These are phyloP conservation scores for Limenitis arthemis DNA, from an alignment of 2,888 invertebrate genomes.

Conservation along the genomic window DNA sequence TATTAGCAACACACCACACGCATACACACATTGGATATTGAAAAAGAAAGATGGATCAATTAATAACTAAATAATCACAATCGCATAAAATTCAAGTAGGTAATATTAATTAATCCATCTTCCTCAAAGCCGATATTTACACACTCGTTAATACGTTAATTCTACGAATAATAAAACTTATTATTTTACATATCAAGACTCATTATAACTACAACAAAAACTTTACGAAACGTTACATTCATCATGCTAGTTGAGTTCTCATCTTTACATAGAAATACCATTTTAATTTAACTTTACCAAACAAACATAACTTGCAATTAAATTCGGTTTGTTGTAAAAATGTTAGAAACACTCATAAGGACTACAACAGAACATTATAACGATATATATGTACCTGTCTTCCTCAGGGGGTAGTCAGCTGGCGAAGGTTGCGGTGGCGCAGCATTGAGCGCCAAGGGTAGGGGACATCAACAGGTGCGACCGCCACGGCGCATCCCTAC, in stretches of 20 bases:
- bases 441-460: conserved; percentile 50
- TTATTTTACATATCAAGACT: neutral
- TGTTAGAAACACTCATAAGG: conserved; percentile 2
- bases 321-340: neutral
- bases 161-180: neutral
- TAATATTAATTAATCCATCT: neutral
- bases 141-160: conserved; percentile 4
- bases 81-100: neutral
- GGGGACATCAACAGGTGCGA: conserved; percentile 69
- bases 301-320: neutral
- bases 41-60: no score
- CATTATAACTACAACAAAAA: neutral
- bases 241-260: conserved; percentile 2
- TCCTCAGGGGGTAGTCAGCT: conserved; percentile 90
- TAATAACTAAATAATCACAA: no score
- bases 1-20: conserved; percentile 22
- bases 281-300: neutral
- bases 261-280: neutral
- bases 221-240: neutral
- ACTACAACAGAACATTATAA: no score
- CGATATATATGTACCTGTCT: conserved; percentile 84
- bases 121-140: neutral
- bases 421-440: conserved; percentile 49
- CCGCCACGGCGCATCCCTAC: conserved; percentile 78
- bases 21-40: conserved; percentile 5